These are phyloP conservation scores for Parthenolecanium corni DNA, from an alignment of 2,888 invertebrate genomes.

Conservation along the genomic window DNA sequence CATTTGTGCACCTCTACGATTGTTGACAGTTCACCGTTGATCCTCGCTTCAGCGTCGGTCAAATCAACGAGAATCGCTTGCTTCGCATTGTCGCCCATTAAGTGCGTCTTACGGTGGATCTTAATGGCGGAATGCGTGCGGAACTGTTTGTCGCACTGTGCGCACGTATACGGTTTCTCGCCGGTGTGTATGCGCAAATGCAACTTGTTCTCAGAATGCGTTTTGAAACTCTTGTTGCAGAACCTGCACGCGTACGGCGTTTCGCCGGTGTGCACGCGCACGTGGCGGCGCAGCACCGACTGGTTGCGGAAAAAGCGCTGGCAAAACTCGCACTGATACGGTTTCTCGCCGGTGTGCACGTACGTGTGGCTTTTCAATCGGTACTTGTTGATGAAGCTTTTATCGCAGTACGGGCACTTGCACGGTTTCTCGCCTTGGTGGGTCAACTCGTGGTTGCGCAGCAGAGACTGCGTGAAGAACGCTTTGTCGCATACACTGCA, in stretches of 20 bases:
- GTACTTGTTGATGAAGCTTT: constrained; percentile 31
- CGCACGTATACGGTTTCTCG: constrained; percentile 21
- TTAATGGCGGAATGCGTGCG: constrained; percentile 28
- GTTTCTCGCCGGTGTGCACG: constrained; percentile 31
- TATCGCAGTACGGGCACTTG: constrained; percentile 30
- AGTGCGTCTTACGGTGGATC: constrained; percentile 18
- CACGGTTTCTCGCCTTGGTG: constrained; percentile 32
- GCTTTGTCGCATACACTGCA: constrained; percentile 22
- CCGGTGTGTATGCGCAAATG: constrained; percentile 25
- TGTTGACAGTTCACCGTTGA: neutral
- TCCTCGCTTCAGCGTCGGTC: neutral
- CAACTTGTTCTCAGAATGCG: constrained; percentile 25
- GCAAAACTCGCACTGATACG: constrained; percentile 30
- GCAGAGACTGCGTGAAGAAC: constrained; percentile 18
- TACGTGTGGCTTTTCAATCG: constrained; percentile 30
- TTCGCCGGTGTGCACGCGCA: constrained; percentile 24
- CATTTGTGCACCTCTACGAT: neutral
- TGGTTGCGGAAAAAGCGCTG: constrained; percentile 28
- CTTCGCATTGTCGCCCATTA: neutral
- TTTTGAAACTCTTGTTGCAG: constrained; percentile 24
- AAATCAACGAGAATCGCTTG: neutral
- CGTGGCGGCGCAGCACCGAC: constrained; percentile 21
- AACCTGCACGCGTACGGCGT: constrained; percentile 24
- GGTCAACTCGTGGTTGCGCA: constrained; percentile 30
- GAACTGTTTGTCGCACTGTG: constrained; percentile 10